A percentile compares a stretch with the other conserved stretches of the same genome.
Evolutionary conservation across 2,888 invertebrate species (phyloP).

Genomic region (Papilio protenor): DNA sequence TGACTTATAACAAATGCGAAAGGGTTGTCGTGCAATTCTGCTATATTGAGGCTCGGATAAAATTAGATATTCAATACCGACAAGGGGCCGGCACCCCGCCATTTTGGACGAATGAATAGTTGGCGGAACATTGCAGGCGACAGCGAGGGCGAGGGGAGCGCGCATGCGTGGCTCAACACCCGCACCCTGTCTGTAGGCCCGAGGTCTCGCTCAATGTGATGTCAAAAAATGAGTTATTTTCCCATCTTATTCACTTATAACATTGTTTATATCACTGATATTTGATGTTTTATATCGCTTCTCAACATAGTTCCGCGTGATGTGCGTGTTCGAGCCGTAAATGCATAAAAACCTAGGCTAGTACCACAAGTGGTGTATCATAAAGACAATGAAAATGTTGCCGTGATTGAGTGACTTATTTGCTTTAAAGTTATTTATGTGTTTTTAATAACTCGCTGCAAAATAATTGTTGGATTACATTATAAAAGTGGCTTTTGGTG

Average conservation of each 20-base stretch:
- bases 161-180: slow-evolving; percentile 76
- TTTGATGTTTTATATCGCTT: slow-evolving; percentile 8
- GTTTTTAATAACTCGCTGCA: slow-evolving; percentile 1
- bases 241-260: slow-evolving; percentile 78
- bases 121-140: slow-evolving; percentile 66
- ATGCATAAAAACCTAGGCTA: slow-evolving; percentile 40
- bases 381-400: slow-evolving; percentile 71
- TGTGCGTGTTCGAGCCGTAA: slow-evolving; percentile 44
- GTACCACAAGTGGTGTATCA: slow-evolving; percentile 49
- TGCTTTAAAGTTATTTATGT: slow-evolving; percentile 49
- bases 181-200: slow-evolving; percentile 78
- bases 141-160: slow-evolving; percentile 72
- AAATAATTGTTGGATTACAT: background rate
- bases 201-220: slow-evolving; percentile 77
- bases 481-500: slow-evolving; percentile 7
- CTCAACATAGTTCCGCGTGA: background rate
- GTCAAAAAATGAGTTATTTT: slow-evolving; percentile 84
- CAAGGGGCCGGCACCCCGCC: slow-evolving; percentile 80
- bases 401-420: slow-evolving; percentile 65
- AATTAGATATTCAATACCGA: slow-evolving; percentile 84
- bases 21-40: slow-evolving; percentile 62
- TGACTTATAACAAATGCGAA: slow-evolving; percentile 55
- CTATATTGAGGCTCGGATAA: slow-evolving; percentile 75
- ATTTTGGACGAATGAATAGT: slow-evolving; percentile 73
- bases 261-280: slow-evolving; percentile 21